phyloP scores from a whole-genome alignment of 2,888 invertebrate species.

The Pollenia labialis region DNA sequence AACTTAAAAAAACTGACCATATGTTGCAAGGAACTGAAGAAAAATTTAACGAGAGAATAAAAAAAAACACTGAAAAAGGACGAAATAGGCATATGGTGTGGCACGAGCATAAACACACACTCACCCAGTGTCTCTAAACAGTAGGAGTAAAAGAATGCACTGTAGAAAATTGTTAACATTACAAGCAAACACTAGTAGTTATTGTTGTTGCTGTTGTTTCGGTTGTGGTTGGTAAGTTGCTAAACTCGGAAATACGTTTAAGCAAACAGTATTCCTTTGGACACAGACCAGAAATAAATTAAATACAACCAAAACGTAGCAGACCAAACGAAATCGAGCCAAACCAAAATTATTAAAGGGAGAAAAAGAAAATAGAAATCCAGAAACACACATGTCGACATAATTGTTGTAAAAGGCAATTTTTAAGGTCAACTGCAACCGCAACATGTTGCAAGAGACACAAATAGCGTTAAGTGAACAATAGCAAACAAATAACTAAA shows the following conservation, averaged over 20 bases:
- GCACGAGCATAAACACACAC: constrained; percentile 41
- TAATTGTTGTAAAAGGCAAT: constrained; percentile 22
- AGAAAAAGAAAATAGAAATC: constrained; percentile 9
- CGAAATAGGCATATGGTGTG: constrained; percentile 62
- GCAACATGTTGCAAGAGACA: constrained; percentile 68
- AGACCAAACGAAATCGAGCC: constrained; percentile 58
- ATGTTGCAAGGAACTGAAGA: constrained; percentile 58
- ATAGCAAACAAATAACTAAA: constrained; percentile 23
- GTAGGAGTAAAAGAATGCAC: neutral
- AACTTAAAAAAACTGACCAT: constrained; percentile 63
- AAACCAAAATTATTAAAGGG: constrained; percentile 29
- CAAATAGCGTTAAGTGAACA: constrained; percentile 13
- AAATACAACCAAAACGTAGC: constrained; percentile 62
- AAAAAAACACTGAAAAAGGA: constrained; percentile 56
- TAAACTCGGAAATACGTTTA: constrained; percentile 12
- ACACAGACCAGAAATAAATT: constrained; percentile 62
- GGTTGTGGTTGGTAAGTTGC: too few species aligned
- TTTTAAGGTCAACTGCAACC: constrained; percentile 65
- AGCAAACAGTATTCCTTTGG: constrained; percentile 40
- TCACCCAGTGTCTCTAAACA: neutral
- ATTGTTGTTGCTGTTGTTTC: constrained; percentile 8
- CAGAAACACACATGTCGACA: neutral
- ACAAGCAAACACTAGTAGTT: constrained; percentile 23
- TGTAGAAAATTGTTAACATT: constrained; percentile 18
- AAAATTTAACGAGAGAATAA: constrained; percentile 12